Evolutionary conservation across 2,888 invertebrate genomes (phyloP).

Genomic region (Lumbricus terrestris): DNA sequence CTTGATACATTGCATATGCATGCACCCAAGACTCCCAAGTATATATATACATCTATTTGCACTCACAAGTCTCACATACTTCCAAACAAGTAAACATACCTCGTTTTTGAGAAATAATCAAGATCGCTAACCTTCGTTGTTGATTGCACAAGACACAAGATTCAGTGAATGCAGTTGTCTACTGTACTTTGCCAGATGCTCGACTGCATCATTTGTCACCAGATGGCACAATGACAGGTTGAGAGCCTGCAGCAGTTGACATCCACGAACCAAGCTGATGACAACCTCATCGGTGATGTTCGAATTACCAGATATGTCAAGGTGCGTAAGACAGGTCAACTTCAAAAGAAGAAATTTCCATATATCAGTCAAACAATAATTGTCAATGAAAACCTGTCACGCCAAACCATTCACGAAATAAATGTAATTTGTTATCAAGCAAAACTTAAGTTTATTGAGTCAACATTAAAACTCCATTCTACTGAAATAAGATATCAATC

Average conservation of each 20-base stretch:
- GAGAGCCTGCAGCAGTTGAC: not conserved
- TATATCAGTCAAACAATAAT: not conserved
- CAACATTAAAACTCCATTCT: no score
- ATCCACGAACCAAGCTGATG: not conserved
- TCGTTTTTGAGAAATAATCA: not conserved
- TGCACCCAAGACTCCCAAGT: no score
- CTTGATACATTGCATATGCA: no score
- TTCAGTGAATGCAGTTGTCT: not conserved
- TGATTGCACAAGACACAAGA: not conserved
- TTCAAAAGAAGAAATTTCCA: not conserved
- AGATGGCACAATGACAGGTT: not conserved
- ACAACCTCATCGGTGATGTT: not conserved
- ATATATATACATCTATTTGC: conserved; percentile 9
- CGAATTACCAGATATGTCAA: not conserved
- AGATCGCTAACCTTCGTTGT: not conserved
- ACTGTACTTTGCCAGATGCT: not conserved
- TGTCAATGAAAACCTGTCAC: not conserved
- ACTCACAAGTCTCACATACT: not conserved
- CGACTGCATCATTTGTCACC: not conserved
- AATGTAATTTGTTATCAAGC: not conserved
- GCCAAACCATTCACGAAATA: not conserved
- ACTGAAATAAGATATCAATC: no score
- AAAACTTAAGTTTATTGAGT: no score
- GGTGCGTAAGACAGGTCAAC: not conserved
- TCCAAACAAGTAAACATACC: not conserved